Base-by-base conservation (phyloP, 2,888 invertebrate species). In the Heliconius erato region DNA sequence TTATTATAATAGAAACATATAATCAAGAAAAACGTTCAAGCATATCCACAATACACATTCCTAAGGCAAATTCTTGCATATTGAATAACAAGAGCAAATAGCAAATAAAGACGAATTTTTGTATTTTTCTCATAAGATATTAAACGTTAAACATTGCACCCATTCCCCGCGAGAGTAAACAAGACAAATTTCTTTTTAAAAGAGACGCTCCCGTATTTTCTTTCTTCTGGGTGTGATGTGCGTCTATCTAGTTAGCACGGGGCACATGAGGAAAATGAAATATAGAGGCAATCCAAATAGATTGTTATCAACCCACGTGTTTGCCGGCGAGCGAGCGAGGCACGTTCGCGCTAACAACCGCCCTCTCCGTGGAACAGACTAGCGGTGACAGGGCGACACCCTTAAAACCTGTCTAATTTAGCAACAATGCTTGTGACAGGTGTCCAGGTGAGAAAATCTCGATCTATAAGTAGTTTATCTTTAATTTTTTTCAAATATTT, bases 231-330 rank as follows among this genome's bases (percentile, higher is more conserved):
- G 89, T 89, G 91, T 89, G 91, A 90, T 88, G 88, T 90, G 92
- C 91, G 93, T 94, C 91, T 93, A 93, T 95, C 95, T 94, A 96
- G 96, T 96, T 96, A 96, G 93, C 92, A 92, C 91, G 91, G 91
- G 89, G 90, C 89, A 91, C 92, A 90, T 91, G 91, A 92, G 94
- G 94, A 95, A 95, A 96, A 96, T 96, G 95, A 96, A 94, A 96
- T 96, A 96, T 95, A 96, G 95, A 94, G 94, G 94, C 96, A 96
- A 96, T 96, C 94, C 95, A 94, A 95, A 94, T 94, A 95, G 96
- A 96, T 96, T 94, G 96, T 96, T 96, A 96, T 96, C 96, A 94
- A 94, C 95, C 94, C 96, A 94, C 95, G 94, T 95, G 95, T 95
- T 95, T 95, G 93, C 95, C 93, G 93, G 93, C 91, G 92, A 93